A percentile compares a stretch with the other conserved stretches of the same genome.
These are phyloP conservation scores for Aphis gossypii DNA, from an alignment of 1,140 invertebrate species.

Conservation along the genomic window DNA sequence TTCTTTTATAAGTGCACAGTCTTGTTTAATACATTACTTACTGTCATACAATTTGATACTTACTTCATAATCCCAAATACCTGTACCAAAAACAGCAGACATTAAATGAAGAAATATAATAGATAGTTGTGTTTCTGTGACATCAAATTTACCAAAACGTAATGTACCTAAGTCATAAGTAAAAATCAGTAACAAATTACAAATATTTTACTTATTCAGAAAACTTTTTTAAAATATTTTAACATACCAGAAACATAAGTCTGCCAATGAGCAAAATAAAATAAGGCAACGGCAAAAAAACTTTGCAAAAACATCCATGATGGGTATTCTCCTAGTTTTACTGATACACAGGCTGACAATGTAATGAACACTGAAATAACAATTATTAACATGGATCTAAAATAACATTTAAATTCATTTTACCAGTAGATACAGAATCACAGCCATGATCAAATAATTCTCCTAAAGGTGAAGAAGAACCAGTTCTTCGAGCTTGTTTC, in stretches of 20 bases:
- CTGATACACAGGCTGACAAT: conserved; percentile 88
- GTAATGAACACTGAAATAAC: conserved; percentile 86
- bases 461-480: conserved; percentile 89
- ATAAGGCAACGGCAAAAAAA: conserved; percentile 91
- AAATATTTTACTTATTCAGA: conserved; percentile 4
- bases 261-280: conserved; percentile 99
- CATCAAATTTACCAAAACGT: conserved; percentile 94
- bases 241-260: conserved; percentile 91
- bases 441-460: conserved; percentile 99
- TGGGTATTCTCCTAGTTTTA: conserved; percentile 89
- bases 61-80: conserved; percentile 86
- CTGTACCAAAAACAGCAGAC: conserved; percentile 85
- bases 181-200: conserved; percentile 7
- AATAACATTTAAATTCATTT: neutral
- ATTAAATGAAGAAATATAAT: conserved; percentile 90
- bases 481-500: conserved; percentile 97
- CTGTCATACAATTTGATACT: conserved; percentile 60
- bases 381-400: conserved; percentile 57
- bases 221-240: neutral
- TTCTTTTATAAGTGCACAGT: neutral
- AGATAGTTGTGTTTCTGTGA: conserved; percentile 96
- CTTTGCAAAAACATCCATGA: conserved; percentile 90
- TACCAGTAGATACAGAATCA: conserved; percentile 90
- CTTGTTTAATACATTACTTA: neutral
- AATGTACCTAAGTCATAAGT: conserved; percentile 72